Base-by-base conservation (phyloP, 2,797 vertebrate genomes). In the Etheostoma perlongum region DNA sequence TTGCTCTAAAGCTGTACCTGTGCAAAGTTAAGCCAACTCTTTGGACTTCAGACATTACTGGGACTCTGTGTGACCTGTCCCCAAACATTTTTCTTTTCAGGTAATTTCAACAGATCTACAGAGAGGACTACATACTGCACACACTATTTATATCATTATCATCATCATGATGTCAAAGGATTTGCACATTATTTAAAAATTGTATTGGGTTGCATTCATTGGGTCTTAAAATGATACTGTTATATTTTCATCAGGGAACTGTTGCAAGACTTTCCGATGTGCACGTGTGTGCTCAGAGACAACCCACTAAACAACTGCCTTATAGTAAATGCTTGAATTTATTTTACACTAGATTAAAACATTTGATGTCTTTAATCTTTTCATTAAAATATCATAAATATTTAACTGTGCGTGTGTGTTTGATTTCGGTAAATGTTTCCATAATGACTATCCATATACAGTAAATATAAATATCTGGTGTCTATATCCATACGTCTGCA, bases 221-320 rank as follows among this genome's bases (percentile, higher is more conserved):
- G 23, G 6, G 1, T 66, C 4, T 69, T 53, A 1, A 40, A 51
- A 10, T 71, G 21, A 5, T 36, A 14, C 5, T 61, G 12, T 51
- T 5, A 75, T 67, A 2, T 74, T 67, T 51, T 71, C 33, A 61
- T 79, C 46, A 79, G 74, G 61, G 58, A 78, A 63, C 27, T 42
- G 3, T 46, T 64, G 49, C 5, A 25, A 51, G 7, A 9, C 14
- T 49, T 64, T 63, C 74, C n/a, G 0, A 40, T 59, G 33, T 55
- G 44, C 16, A 49, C 14, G 36, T 49, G 55, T 76, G 55, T 80
- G n/a, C 61, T 72, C 7, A 5, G 15, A 62, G 4, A 70, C 33
- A 25, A 42, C 23, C 18, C 8, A 49, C 19, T 61, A 11, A 59
- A 72, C 4, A 6, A 42, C 21, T 72, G 82, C 83, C 84, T 88